Evolutionary conservation across 2,113 vertebrate genomes (phyloP).

Genomic region (Oncorhynchus gorbuscha): DNA sequence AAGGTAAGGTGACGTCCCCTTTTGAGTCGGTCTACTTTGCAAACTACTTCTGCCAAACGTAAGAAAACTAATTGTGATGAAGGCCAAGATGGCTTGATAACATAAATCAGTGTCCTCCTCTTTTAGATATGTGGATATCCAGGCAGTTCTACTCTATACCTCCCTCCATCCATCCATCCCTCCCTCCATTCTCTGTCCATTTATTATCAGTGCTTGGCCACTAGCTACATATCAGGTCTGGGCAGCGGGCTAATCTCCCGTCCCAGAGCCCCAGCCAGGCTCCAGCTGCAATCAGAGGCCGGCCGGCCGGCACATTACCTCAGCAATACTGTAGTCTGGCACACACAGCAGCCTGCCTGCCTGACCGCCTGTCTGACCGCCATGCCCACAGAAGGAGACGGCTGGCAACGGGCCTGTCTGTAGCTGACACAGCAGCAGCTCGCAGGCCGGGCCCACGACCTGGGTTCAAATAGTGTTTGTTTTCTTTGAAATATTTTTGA

Average conservation of each 20-base stretch:
- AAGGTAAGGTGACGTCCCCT: no score
- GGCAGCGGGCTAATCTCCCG: conserved; percentile 46
- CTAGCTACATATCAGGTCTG: conserved; percentile 37
- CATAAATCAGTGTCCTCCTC: background rate
- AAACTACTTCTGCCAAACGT: no score
- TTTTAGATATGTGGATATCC: background rate
- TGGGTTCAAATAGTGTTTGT: background rate
- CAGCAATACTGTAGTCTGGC: conserved; percentile 37
- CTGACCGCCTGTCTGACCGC: conserved; percentile 20
- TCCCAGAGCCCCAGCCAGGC: conserved; percentile 48
- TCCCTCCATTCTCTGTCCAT: background rate
- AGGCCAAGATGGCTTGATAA: background rate
- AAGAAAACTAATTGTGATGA: no score
- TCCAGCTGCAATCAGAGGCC: conserved; percentile 43
- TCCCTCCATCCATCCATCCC: background rate
- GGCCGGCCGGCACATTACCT: conserved; percentile 42
- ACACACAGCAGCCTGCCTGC: conserved; percentile 27
- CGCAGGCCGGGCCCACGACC: background rate
- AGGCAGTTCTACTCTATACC: background rate
- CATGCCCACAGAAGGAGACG: conserved; percentile 30
- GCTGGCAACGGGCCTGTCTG: conserved; percentile 24
- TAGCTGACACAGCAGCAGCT: background rate
- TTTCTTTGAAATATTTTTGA: no score
- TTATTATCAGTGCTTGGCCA: conserved; percentile 29
- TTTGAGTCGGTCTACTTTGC: no score